These are phyloP conservation scores for Neoniphon sammara DNA, from an alignment of 2,797 vertebrate species.

Conservation along the genomic window DNA sequence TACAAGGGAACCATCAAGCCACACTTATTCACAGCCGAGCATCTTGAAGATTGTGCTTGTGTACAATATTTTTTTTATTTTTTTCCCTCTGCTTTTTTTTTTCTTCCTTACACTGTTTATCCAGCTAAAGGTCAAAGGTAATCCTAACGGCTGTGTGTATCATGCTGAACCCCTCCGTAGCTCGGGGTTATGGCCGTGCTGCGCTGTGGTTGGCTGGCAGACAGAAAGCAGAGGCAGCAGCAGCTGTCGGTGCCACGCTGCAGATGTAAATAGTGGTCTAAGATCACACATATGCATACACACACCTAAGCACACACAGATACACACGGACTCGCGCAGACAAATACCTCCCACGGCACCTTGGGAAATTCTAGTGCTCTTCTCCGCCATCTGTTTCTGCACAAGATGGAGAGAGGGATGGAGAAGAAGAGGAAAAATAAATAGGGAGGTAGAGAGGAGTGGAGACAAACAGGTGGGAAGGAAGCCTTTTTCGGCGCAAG, in stretches of 20 bases:
- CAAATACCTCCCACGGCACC: conserved; percentile 58
- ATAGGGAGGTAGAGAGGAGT: conserved; percentile 2
- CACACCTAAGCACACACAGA: conserved; percentile 35
- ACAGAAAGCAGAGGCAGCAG: conserved; percentile 29
- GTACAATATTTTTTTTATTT: background rate
- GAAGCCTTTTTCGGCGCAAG: conserved; percentile 17
- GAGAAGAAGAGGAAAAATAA: background rate
- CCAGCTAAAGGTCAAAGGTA: conserved; percentile 20
- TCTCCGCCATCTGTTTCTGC: conserved; percentile 63
- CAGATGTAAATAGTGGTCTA: conserved; percentile 62
- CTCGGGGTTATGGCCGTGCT: background rate
- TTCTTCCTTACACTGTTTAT: conserved; percentile 3
- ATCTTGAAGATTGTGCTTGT: background rate
- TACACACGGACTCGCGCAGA: background rate
- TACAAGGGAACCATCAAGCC: background rate
- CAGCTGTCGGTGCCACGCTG: conserved; percentile 45
- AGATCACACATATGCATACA: conserved; percentile 36
- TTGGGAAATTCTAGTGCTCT: conserved; percentile 46
- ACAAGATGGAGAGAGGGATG: background rate
- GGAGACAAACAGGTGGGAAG: conserved; percentile 38
- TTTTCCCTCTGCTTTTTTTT: background rate
- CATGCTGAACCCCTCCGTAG: background rate
- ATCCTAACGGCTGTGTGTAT: background rate
- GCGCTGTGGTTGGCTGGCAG: conserved; percentile 33
- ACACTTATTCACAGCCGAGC: accelerated